These are phyloP conservation scores for Dallia pectoralis DNA, from an alignment of 2,797 vertebrate species.

Conservation along the genomic window DNA sequence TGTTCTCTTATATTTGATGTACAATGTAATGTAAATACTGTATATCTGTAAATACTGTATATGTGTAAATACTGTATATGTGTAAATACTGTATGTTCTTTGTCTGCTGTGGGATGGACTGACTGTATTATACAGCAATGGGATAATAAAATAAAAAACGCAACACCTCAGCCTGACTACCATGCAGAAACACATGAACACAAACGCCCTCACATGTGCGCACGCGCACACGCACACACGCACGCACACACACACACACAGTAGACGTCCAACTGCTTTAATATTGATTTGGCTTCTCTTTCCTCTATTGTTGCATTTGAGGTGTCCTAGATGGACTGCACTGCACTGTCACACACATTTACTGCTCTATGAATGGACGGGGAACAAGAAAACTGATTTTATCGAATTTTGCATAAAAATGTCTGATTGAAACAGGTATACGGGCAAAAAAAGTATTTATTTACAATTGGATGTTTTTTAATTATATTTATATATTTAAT, in stretches of 20 bases:
- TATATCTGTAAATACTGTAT: slow-evolving; percentile 45
- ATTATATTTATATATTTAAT: no score
- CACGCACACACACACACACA: slow-evolving; percentile 21
- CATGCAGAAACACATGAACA: not conserved
- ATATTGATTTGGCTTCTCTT: slow-evolving; percentile 66
- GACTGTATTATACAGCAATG: not conserved
- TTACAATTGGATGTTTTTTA: no score
- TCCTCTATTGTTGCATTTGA: slow-evolving; percentile 41
- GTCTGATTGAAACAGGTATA: no score
- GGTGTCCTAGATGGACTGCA: slow-evolving; percentile 35
- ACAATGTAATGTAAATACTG: slow-evolving; percentile 52
- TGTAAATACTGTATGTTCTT: slow-evolving; percentile 37
- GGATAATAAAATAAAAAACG: not conserved
- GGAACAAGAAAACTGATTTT: not conserved
- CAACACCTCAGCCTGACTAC: not conserved
- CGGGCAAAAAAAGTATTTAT: no score
- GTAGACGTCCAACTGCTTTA: slow-evolving; percentile 62
- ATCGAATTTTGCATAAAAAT: no score
- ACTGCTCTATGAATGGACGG: slow-evolving; percentile 24
- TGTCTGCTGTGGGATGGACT: not conserved
- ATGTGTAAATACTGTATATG: slow-evolving; percentile 46
- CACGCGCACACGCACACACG: slow-evolving; percentile 1
- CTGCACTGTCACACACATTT: slow-evolving; percentile 6
- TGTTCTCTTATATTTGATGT: slow-evolving; percentile 52
- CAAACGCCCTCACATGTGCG: not conserved